Percentiles rank a stretch among this genome's conserved stretches.
phyloP scores from a whole-genome alignment of 2,888 invertebrate species.

The Elmis aenea region DNA sequence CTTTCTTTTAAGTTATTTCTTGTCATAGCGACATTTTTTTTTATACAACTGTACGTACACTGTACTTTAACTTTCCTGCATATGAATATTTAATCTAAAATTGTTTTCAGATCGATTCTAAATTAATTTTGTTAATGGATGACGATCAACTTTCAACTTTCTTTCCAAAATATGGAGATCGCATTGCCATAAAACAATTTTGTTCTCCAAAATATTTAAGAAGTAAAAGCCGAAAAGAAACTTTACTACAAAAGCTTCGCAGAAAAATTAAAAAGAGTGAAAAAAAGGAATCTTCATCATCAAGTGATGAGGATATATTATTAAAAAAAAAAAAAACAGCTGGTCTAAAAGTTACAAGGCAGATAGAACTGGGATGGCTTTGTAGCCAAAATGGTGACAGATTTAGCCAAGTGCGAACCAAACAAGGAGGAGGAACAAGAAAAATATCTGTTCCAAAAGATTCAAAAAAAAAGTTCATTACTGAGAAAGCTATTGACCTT shows the following conservation, averaged over 20 bases:
- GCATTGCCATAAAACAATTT: neutral
- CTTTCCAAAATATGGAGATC: neutral
- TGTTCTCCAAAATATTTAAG: neutral
- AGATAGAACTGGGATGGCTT: constrained; percentile 3
- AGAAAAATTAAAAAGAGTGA: neutral
- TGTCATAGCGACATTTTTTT: too few relatives aligned
- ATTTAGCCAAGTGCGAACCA: constrained; percentile 4
- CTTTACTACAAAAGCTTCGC: neutral
- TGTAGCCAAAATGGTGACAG: neutral
- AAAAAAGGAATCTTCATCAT: neutral
- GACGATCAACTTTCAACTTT: neutral
- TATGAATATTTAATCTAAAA: too few relatives aligned
- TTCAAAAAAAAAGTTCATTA: neutral
- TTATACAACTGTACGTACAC: too few relatives aligned
- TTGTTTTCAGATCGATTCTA: neutral
- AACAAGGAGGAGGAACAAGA: constrained; percentile 2
- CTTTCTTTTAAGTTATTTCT: too few relatives aligned
- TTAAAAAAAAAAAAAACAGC: neutral
- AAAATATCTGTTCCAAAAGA: neutral
- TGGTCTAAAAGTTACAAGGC: neutral
- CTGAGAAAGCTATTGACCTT: neutral
- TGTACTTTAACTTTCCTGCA: too few relatives aligned
- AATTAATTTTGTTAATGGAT: neutral
- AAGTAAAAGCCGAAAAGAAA: too few relatives aligned
- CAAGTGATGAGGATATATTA: neutral